Evolutionary conservation across 2,797 vertebrate genomes (phyloP), one percentile per base, ranked within the genome.

Genomic region (Xenops minutus): DNA sequence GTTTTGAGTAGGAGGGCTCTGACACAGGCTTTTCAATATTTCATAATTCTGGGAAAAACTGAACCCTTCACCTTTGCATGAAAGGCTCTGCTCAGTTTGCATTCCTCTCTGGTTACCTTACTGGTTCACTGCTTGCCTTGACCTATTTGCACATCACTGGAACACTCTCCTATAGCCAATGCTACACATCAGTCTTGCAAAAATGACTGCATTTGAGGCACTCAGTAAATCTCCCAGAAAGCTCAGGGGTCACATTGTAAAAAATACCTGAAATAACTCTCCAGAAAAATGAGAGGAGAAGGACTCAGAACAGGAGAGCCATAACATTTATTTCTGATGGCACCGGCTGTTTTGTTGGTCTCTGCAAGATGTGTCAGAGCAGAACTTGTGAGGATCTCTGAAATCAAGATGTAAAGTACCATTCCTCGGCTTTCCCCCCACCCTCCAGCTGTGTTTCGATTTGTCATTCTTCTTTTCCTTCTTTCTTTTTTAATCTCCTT

Each of bases 51-150:
- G 67, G 34, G 67, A 91, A 91, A 95, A 89, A 89, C 29, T 62
- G 41, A 82, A 92, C 78, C 71, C 66, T 97, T 97, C 37, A 91
- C 59, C 67, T 96, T 92, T 86, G 39, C 63, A 76, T 90, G 88
- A 95, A 96, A 66, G n/a, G 22, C 85, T 94, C 86, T 86, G 73
- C 97, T 97, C 80, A 82, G n/a, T 93, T 91, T 96, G 78, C 80
- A 80, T 94, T 96, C 80, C 87, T 93, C 51, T 81, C 85, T 72
- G 78, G 76, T 92, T 96, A 87, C 89, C 61, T 93, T 95, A 85
- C 41, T 92, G 90, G 91, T 93, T 96, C 77, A 20, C 55, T 92
- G 94, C 92, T 94, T 90, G 72, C 88, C 88, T 94, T 93, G 89
- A 88, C 91, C 85, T 73, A 66, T 86, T 95, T 97, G 92, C 92